Conservation (phyloP, 1,140 invertebrate genomes). For the Acarapis woodi region DNA sequence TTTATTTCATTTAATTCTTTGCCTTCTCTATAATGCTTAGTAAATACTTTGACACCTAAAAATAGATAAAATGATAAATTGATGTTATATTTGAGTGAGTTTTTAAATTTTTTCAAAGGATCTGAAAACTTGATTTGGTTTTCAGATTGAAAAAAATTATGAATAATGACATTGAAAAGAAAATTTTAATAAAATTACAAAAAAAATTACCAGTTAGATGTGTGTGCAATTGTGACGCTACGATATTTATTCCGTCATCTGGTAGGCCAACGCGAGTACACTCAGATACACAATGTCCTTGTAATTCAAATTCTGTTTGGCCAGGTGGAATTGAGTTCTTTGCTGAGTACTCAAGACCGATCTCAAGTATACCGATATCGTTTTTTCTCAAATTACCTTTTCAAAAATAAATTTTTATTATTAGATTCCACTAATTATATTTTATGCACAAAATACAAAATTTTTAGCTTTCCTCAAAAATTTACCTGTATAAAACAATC, state of each 20-base stretch:
- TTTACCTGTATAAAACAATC: slow-evolving; percentile 31
- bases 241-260: slow-evolving; percentile 51
- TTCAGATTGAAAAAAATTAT: too few relatives aligned
- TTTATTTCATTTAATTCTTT: slow-evolving; percentile 48
- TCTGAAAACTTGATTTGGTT: too few relatives aligned
- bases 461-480: too few relatives aligned
- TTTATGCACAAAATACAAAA: too few relatives aligned
- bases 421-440: too few relatives aligned
- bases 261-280: slow-evolving; percentile 61
- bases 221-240: slow-evolving; percentile 87
- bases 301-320: slow-evolving; percentile 37
- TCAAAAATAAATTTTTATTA: too few relatives aligned
- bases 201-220: slow-evolving; percentile 86
- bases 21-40: slow-evolving; percentile 47
- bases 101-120: too few relatives aligned
- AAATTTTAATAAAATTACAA: too few relatives aligned
- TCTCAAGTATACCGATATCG: slow-evolving; percentile 83
- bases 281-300: slow-evolving; percentile 66
- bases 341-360: slow-evolving; percentile 82
- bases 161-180: too few relatives aligned
- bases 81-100: too few relatives aligned
- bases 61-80: too few relatives aligned
- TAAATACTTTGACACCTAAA: slow-evolving; percentile 45
- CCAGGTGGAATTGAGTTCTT: slow-evolving; percentile 89
- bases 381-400: slow-evolving; percentile 31